Evolutionary conservation across 2,797 vertebrate species (phyloP).

Genomic region (Pristis pectinata): DNA sequence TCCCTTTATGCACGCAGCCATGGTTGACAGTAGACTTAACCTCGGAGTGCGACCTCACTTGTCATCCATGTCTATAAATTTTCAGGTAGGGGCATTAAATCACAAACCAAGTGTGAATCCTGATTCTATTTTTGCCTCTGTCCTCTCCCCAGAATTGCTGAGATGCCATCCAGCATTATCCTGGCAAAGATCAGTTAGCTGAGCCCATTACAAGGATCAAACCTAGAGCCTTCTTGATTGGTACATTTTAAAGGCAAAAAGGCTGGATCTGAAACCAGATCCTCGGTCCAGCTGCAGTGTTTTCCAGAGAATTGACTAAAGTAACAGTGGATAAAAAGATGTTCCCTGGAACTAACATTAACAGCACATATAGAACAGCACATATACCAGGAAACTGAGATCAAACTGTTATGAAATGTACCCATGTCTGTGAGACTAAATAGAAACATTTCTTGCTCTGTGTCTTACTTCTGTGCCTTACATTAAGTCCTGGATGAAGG

Average conservation of each 20-base stretch:
- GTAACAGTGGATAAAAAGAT: neutral
- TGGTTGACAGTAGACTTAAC: neutral
- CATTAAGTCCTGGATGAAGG: neutral
- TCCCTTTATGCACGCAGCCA: neutral
- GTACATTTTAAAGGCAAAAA: neutral
- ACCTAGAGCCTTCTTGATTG: neutral
- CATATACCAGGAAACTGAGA: neutral
- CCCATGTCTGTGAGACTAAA: neutral
- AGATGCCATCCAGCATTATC: neutral
- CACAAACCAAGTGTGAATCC: neutral
- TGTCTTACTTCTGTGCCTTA: neutral
- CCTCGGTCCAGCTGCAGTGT: neutral
- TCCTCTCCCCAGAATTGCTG: neutral
- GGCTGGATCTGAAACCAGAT: neutral
- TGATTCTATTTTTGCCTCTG: neutral
- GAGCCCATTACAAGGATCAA: neutral
- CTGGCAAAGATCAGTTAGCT: neutral
- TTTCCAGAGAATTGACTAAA: slow-evolving; percentile 13
- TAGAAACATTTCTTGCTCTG: neutral
- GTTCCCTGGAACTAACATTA: neutral
- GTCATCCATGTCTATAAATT: neutral
- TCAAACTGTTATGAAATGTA: neutral
- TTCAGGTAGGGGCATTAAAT: neutral
- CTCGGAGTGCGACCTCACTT: neutral
- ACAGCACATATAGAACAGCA: too few species aligned